These are phyloP conservation scores for Chanos chanos DNA, from an alignment of 2,797 vertebrate genomes.

Conservation along the genomic window DNA sequence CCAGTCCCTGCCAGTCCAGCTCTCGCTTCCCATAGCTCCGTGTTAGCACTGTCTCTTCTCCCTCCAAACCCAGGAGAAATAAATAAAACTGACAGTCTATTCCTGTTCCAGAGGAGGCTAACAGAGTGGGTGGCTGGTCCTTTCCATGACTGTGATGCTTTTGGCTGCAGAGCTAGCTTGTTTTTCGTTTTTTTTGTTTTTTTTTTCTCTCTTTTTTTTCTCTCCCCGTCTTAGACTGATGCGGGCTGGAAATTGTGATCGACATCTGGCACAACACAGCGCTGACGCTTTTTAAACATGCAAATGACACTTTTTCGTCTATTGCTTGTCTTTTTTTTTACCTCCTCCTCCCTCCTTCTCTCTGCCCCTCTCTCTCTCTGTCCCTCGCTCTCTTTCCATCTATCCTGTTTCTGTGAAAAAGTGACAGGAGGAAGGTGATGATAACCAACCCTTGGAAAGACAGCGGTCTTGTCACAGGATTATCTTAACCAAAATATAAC, in stretches of 20 bases:
- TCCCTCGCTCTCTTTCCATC: not conserved
- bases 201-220: not conserved
- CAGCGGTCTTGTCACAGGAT: too few relatives aligned
- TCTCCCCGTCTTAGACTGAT: constrained; percentile 32
- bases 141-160: too few relatives aligned
- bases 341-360: constrained; percentile 21
- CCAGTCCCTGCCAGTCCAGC: constrained; percentile 43
- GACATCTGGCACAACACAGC: constrained; percentile 37
- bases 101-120: constrained; percentile 45
- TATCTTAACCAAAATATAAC: not conserved
- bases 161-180: too few relatives aligned
- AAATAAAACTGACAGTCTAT: constrained; percentile 63
- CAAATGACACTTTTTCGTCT: constrained; percentile 30
- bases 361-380: not conserved
- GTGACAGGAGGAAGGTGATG: too few relatives aligned
- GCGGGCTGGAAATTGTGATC: constrained; percentile 38
- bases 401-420: not conserved
- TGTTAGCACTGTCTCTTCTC: constrained; percentile 37
- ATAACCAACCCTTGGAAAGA: too few relatives aligned
- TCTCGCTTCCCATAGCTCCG: constrained; percentile 45
- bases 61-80: constrained; percentile 48
- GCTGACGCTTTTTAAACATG: constrained; percentile 30
- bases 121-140: constrained; percentile 22
- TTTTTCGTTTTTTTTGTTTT: too few relatives aligned
- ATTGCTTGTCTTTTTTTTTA: constrained; percentile 42